phyloP scores from a whole-genome alignment of 2,113 vertebrate genomes.

The Trematocara stigmaticum region DNA sequence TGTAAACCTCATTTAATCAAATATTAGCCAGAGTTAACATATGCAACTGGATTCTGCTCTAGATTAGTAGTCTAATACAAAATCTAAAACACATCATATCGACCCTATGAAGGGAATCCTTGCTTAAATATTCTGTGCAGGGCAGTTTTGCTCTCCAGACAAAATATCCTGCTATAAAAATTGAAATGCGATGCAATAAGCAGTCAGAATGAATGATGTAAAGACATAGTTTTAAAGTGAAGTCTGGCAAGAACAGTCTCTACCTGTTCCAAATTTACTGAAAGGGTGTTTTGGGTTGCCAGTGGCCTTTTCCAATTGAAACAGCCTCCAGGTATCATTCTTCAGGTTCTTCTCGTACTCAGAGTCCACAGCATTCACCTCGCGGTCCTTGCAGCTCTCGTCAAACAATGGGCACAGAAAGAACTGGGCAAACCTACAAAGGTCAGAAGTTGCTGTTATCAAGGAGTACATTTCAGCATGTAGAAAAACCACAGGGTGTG shows the following conservation, averaged over 20 bases:
- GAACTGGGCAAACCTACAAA: conserved; percentile 92
- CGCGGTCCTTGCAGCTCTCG: conserved; percentile 95
- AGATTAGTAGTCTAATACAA: neutral
- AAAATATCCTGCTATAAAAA: too few relatives aligned
- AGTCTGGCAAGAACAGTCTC: neutral
- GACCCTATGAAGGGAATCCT: too few relatives aligned
- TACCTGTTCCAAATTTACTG: conserved; percentile 99
- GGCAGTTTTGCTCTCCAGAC: too few relatives aligned
- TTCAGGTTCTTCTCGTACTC: conserved; percentile 96
- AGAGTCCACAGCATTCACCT: conserved; percentile 97
- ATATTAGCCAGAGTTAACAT: neutral
- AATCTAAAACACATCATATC: neutral
- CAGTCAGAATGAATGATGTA: neutral
- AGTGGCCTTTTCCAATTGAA: conserved; percentile 96
- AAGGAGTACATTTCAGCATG: neutral
- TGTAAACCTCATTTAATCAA: neutral
- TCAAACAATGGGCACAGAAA: conserved; percentile 96
- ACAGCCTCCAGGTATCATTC: conserved; percentile 96
- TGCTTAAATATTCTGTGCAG: too few relatives aligned
- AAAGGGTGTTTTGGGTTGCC: conserved; percentile 94
- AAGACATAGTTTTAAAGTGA: neutral
- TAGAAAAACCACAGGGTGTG: neutral
- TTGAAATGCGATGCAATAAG: too few relatives aligned
- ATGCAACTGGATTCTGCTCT: neutral
- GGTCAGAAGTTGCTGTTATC: neutral